These are phyloP conservation scores for Poecilia wingei DNA, from an alignment of 2,797 vertebrate species.

Conservation along the genomic window DNA sequence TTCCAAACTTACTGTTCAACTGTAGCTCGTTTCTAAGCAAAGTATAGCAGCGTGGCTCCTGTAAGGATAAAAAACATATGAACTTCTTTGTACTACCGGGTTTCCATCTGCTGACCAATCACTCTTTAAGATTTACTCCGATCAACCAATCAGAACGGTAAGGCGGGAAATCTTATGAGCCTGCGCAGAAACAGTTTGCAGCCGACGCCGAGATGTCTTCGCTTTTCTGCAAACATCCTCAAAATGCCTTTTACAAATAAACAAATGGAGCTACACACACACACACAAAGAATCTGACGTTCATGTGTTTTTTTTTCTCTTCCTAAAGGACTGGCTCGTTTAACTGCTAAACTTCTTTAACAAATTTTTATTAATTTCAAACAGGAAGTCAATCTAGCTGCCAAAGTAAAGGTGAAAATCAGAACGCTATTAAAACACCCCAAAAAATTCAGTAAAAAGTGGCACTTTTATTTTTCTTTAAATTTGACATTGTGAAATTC, in stretches of 20 bases:
- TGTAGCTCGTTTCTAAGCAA: not conserved
- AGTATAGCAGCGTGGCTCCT: not conserved
- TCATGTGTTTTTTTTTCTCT: not conserved
- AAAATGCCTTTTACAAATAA: not conserved
- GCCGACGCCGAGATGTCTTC: not conserved
- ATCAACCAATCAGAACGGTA: slow-evolving; percentile 45
- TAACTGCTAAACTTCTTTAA: not conserved
- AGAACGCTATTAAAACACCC: slow-evolving; percentile 11
- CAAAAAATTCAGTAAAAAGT: slow-evolving; percentile 76
- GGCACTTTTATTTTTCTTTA: slow-evolving; percentile 84
- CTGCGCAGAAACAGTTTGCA: not conserved
- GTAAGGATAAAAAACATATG: not conserved
- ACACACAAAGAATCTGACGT: not conserved
- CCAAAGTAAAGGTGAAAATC: not conserved
- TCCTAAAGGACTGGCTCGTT: not conserved
- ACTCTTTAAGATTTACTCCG: not conserved
- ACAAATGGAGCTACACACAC: not conserved
- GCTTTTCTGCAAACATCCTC: not conserved
- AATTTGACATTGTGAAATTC: slow-evolving; percentile 71
- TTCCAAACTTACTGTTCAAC: not conserved
- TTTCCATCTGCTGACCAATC: slow-evolving; percentile 57
- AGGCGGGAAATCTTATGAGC: not conserved
- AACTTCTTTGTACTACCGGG: slow-evolving; percentile 29
- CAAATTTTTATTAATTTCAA: not conserved
- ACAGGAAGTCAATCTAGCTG: not conserved